These are phyloP conservation scores for Paedocypris micromegethes DNA, from an alignment of 2,797 vertebrate species.

Conservation along the genomic window DNA sequence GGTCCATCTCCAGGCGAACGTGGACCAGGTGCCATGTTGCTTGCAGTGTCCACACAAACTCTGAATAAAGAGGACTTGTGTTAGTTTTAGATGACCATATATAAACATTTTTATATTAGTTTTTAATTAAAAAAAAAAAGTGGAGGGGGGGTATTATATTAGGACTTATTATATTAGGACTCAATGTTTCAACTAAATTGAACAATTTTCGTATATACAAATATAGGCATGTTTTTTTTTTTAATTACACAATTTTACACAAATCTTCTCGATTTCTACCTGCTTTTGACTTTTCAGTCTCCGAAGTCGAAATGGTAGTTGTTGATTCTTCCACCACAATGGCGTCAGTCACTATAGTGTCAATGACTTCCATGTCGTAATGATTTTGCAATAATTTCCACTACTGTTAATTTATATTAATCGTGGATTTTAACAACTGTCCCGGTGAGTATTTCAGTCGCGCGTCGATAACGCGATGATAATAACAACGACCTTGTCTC, in stretches of 20 bases:
- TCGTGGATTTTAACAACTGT: slow-evolving; percentile 71
- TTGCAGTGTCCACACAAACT: slow-evolving; percentile 73
- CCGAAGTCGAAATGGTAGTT: slow-evolving; percentile 49
- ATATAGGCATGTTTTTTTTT: no score
- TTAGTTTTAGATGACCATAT: background rate
- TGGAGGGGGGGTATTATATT: no score
- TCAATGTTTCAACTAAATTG: no score
- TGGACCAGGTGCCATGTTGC: slow-evolving; percentile 72
- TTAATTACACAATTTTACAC: slow-evolving; percentile 23
- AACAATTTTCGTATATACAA: no score
- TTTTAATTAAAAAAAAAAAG: no score
- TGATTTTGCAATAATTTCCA: background rate
- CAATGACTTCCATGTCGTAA: slow-evolving; percentile 62
- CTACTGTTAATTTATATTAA: background rate
- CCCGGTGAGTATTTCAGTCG: slow-evolving; percentile 51
- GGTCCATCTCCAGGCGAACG: slow-evolving; percentile 71
- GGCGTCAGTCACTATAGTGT: slow-evolving; percentile 61
- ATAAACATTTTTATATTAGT: background rate
- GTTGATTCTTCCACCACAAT: slow-evolving; percentile 60
- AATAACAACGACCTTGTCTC: slow-evolving; percentile 58
- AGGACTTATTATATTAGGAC: no score
- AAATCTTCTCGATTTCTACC: slow-evolving; percentile 49
- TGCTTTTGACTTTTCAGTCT: slow-evolving; percentile 63
- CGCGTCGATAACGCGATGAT: slow-evolving; percentile 56
- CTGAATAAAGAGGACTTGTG: slow-evolving; percentile 37